Percentiles rank a stretch among this genome's conserved stretches.
Evolutionary conservation across 1,140 invertebrate genomes (phyloP).

Genomic region (Lordiphosa mommai): DNA sequence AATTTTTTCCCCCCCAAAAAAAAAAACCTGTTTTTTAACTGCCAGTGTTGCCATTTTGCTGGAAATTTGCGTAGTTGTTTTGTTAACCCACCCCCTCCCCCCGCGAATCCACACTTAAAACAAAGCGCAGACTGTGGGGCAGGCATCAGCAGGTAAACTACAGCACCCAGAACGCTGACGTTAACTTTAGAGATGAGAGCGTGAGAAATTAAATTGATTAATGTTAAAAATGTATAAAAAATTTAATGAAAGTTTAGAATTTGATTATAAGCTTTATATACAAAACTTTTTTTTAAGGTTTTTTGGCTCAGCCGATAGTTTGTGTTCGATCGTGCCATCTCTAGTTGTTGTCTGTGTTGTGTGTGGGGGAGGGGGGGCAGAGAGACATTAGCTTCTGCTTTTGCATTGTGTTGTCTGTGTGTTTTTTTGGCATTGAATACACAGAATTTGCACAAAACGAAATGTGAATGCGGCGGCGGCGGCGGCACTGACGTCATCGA

Average conservation of each 20-base stretch:
- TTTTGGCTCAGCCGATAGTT: background rate
- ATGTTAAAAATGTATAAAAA: too few species aligned
- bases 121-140: constrained; percentile 6
- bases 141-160: constrained; percentile 38
- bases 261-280: too few species aligned
- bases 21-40: constrained; percentile 49
- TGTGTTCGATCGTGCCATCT: background rate
- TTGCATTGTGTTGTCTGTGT: constrained; percentile 13
- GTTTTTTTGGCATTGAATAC: constrained; percentile 62
- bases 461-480: constrained; percentile 30
- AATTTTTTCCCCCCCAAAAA: constrained; percentile 1
- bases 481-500: constrained; percentile 31
- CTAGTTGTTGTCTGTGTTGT: constrained; percentile 8
- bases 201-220: too few species aligned
- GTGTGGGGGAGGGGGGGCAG: constrained; percentile 1
- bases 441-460: constrained; percentile 54
- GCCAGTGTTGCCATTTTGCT: constrained; percentile 63
- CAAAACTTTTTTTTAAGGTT: too few species aligned
- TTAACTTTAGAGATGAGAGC: constrained; percentile 19
- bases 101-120: too few species aligned
- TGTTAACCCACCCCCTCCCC: constrained; percentile 4
- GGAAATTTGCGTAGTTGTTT: constrained; percentile 46
- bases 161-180: constrained; percentile 10
- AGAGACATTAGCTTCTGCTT: constrained; percentile 5
- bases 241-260: too few species aligned